Base-by-base conservation (phyloP, 2,797 vertebrate species). In the Acipenser ruthenus region DNA sequence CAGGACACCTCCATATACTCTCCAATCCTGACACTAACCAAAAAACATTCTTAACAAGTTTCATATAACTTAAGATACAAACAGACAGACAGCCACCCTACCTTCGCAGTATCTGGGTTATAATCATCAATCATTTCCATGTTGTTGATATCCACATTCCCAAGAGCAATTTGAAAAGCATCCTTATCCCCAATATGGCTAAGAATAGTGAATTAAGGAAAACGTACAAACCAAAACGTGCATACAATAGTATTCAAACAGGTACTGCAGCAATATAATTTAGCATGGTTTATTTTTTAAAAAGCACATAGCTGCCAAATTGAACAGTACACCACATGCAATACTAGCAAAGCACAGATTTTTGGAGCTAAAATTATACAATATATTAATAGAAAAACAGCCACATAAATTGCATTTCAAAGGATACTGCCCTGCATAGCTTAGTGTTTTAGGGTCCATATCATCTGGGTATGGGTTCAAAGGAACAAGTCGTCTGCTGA, bases 371-470 rank as follows among this genome's bases (percentile, higher is more conserved):
- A 4, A 37, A 37, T 37, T 37, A 37, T 5, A 37, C 37, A 37
- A 37, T 37, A 37, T 37, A 37, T 37, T 37, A 37, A 37, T 37
- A 37, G 37, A 37, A 37, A 37, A 37, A 37, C 37, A 23, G n/a
- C 6, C 37, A 37, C 37, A 37, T 37, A 37, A 37, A 37, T 37
- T 37, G 37, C 4, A 37, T 61, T 23, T 11, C 13, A 84, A 85
- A 94, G 92, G 96, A 95, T 99, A 99, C 97, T 67, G 80, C 47
- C 96, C 97, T 50, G 97, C 96, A 0, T 98, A 99, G 78, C 69
- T 75, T 6, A 99, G 85, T 2, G 86, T 79, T 76, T 85, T 67
- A 0, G 88, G 91, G 74, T 94, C 85, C 3, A 93, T 3, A 67
- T 89, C 83, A 50, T 92, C 87, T 6, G 77, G 85, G 67, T 98